Evolutionary conservation across 2,888 invertebrate species (phyloP).

Genomic region (Stenotaenia linearis): DNA sequence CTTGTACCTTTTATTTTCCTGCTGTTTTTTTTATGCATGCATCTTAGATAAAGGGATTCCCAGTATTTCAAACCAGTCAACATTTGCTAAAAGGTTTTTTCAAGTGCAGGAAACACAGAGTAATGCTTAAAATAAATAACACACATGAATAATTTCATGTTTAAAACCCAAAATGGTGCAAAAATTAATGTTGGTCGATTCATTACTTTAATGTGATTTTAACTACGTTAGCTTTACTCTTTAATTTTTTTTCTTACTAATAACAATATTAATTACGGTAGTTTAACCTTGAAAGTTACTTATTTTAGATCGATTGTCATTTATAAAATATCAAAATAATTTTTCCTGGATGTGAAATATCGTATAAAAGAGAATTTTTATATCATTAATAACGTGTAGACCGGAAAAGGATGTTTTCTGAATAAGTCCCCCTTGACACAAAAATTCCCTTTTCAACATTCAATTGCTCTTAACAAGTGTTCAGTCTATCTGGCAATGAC

Average conservation of each 20-base stretch:
- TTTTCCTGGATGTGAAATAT: neutral
- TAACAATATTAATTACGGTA: no score
- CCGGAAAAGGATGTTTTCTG: constrained; percentile 16
- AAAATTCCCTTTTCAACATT: neutral
- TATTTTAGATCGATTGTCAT: no score
- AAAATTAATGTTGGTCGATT: no score
- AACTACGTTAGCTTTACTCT: neutral
- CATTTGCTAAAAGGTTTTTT: neutral
- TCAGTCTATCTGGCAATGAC: neutral
- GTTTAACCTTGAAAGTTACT: no score
- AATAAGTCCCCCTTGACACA: neutral
- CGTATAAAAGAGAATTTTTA: neutral
- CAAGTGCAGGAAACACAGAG: neutral
- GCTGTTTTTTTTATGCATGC: neutral
- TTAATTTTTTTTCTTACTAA: neutral
- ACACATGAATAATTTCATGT: no score
- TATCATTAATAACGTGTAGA: neutral
- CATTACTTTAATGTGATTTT: no score
- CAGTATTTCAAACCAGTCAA: neutral
- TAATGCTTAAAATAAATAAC: neutral
- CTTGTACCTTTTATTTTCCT: neutral
- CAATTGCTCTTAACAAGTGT: neutral
- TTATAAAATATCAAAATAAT: no score
- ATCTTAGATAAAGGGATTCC: neutral
- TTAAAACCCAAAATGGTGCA: no score